A percentile compares a stretch with the other conserved stretches of the same genome.
Conservation (phyloP, 2,888 invertebrate species). For the Mayetiola destructor region DNA sequence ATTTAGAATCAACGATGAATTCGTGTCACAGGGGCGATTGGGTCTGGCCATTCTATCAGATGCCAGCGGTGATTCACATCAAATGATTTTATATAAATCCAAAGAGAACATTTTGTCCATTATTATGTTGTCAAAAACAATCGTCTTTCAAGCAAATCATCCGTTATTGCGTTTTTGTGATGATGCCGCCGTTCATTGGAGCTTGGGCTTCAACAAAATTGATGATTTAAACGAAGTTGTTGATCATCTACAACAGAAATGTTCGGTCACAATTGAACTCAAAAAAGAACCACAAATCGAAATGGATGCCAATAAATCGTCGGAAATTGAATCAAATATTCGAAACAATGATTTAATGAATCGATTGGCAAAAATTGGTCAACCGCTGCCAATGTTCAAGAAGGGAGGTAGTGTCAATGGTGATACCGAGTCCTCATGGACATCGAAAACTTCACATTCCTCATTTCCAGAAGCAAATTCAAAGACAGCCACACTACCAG, state of each 20-base stretch:
- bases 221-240: conserved; percentile 28
- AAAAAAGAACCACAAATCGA: neutral
- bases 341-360: conserved; percentile 36
- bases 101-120: conserved; percentile 24
- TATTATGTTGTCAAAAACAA: conserved; percentile 18
- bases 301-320: neutral
- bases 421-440: conserved; percentile 24
- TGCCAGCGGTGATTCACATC: conserved; percentile 18
- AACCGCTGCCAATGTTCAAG: conserved; percentile 31
- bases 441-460: conserved; percentile 29
- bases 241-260: conserved; percentile 23
- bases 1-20: conserved; percentile 28
- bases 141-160: conserved; percentile 21
- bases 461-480: neutral
- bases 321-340: neutral
- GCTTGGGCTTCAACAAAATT: conserved; percentile 36
- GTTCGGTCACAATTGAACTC: neutral
- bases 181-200: conserved; percentile 40
- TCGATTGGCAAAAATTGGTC: conserved; percentile 44
- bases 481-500: neutral
- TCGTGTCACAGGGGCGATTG: conserved; percentile 31
- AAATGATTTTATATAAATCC: conserved; percentile 25
- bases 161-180: conserved; percentile 35
- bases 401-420: conserved; percentile 28
- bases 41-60: conserved; percentile 36